Conservation (phyloP, 2,888 invertebrate species). For the Tribolium freemani region DNA sequence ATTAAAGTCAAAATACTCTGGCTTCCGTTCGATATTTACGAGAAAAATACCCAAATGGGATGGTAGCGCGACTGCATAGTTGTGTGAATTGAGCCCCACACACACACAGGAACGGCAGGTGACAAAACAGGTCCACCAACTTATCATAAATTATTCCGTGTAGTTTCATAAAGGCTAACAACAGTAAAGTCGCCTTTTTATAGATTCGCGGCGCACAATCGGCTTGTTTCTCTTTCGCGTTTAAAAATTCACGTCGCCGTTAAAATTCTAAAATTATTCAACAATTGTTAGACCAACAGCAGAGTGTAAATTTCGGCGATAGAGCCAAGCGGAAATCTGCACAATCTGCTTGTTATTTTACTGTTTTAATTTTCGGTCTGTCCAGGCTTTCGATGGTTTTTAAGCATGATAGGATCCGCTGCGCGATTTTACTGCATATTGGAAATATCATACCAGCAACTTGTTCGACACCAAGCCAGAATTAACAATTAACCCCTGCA, state of each 20-base stretch:
- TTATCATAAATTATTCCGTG: slow-evolving; percentile 55
- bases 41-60: slow-evolving; percentile 62
- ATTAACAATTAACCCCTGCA: slow-evolving; percentile 11
- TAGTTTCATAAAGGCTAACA: slow-evolving; percentile 48
- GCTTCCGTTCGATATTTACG: slow-evolving; percentile 61
- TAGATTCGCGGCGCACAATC: slow-evolving; percentile 40
- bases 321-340: slow-evolving; percentile 26
- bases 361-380: slow-evolving; percentile 53
- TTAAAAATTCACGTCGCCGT: slow-evolving; percentile 25
- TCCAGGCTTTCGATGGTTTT: slow-evolving; percentile 41
- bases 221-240: slow-evolving; percentile 21
- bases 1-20: slow-evolving; percentile 60
- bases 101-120: slow-evolving; percentile 47
- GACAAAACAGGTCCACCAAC: slow-evolving; percentile 61
- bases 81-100: slow-evolving; percentile 56
- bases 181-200: slow-evolving; percentile 51
- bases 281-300: slow-evolving; percentile 11
- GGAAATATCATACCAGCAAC: slow-evolving; percentile 37
- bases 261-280: slow-evolving; percentile 30
- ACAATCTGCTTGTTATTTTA: slow-evolving; percentile 50
- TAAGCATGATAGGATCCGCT: slow-evolving; percentile 34
- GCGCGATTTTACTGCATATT: slow-evolving; percentile 45
- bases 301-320: slow-evolving; percentile 15
- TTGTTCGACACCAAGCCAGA: not conserved
- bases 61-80: slow-evolving; percentile 51